A percentile compares a stretch with the other conserved stretches of the same genome.
Evolutionary conservation across 2,888 invertebrate genomes (phyloP).

Genomic region (Emmelina monodactyla): DNA sequence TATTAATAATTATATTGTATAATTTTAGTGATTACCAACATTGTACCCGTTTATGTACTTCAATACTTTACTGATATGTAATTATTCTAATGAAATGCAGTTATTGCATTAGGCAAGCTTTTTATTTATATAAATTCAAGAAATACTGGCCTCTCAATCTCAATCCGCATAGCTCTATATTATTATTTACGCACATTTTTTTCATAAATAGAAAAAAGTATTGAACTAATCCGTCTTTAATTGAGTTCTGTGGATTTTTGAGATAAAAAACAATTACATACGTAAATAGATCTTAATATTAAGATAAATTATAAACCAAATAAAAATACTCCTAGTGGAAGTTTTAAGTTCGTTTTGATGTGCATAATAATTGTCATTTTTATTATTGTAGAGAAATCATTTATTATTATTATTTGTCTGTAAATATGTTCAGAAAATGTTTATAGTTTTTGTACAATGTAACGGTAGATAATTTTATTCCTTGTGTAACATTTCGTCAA

Average conservation of each 20-base stretch:
- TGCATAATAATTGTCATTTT: constrained; percentile 44
- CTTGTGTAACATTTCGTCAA: too few relatives aligned
- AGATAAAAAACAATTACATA: constrained; percentile 47
- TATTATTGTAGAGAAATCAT: constrained; percentile 56
- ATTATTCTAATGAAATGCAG: constrained; percentile 42
- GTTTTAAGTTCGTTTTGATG: constrained; percentile 44
- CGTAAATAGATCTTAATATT: constrained; percentile 58
- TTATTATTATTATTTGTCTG: constrained; percentile 39
- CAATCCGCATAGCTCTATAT: neutral
- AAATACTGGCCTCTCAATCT: too few relatives aligned
- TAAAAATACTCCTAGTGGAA: constrained; percentile 49
- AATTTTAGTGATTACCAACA: constrained; percentile 59
- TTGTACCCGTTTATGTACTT: constrained; percentile 55
- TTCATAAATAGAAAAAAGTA: constrained; percentile 19
- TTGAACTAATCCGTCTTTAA: constrained; percentile 44
- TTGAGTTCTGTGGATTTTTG: constrained; percentile 50
- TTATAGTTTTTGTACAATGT: constrained; percentile 31
- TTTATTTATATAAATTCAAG: too few relatives aligned
- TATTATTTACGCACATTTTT: neutral
- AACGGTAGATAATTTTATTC: constrained; percentile 4
- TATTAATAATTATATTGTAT: constrained; percentile 54
- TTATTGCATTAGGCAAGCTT: constrained; percentile 48
- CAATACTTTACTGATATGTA: constrained; percentile 53
- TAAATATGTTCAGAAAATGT: constrained; percentile 54
- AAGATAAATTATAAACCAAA: constrained; percentile 53